phyloP scores from a whole-genome alignment of 2,113 vertebrate species.

The Arenaria interpres region DNA sequence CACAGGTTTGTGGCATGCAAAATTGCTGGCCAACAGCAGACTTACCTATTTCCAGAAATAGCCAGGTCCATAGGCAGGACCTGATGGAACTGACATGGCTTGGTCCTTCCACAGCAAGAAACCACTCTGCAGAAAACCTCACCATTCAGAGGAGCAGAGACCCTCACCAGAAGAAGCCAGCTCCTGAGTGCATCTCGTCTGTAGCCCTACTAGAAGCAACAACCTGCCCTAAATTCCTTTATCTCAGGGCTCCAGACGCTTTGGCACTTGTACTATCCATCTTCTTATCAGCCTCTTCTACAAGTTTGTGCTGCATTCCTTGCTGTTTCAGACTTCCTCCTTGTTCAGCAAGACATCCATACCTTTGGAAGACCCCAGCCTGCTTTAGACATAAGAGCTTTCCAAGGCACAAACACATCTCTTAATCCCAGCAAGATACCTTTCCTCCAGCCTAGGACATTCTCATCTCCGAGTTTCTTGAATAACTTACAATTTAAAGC shows the following conservation, averaged over 20 bases:
- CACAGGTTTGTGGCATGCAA: not conserved
- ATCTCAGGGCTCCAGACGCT: not conserved
- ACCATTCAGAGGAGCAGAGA: not conserved
- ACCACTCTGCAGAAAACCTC: rapidly evolving
- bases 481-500: not conserved
- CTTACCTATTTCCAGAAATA: not conserved
- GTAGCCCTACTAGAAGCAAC: not conserved
- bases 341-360: not conserved
- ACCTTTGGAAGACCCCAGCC: not conserved
- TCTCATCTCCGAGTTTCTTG: not conserved
- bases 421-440: not conserved
- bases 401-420: rapidly evolving
- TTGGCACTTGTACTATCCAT: not conserved
- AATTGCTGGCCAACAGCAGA: not conserved
- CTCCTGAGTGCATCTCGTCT: not conserved
- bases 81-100: not conserved
- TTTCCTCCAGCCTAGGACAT: not conserved
- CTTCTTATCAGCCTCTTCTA: not conserved
- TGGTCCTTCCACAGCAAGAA: not conserved
- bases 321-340: not conserved
- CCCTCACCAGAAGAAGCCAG: not conserved
- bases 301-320: not conserved
- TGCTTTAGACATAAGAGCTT: not conserved
- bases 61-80: not conserved
- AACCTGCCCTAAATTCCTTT: not conserved